A percentile compares a stretch with the other conserved stretches of the same genome.
phyloP scores from a whole-genome alignment of 2,888 invertebrate species.

The Cephus nigrinus region DNA sequence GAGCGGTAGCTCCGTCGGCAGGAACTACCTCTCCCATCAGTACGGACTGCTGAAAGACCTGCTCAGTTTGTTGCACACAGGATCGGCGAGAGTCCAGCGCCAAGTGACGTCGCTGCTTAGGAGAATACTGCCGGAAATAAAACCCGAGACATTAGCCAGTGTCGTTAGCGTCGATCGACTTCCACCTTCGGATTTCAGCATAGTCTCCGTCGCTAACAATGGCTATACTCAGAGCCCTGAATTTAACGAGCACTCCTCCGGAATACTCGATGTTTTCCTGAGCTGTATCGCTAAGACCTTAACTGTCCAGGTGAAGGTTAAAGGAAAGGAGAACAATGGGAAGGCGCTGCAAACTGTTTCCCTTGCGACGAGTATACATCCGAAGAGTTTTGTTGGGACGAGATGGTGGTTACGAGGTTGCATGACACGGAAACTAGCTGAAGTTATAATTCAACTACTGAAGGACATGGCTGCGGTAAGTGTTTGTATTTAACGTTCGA shows the following conservation, averaged over 20 bases:
- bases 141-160: slow-evolving; percentile 84
- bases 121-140: slow-evolving; percentile 89
- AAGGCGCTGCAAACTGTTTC: slow-evolving; percentile 69
- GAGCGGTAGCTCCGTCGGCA: slow-evolving; percentile 91
- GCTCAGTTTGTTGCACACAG: slow-evolving; percentile 88
- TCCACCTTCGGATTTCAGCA: slow-evolving; percentile 82
- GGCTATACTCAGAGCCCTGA: slow-evolving; percentile 61
- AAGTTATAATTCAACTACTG: slow-evolving; percentile 86
- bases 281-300: slow-evolving; percentile 92
- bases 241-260: slow-evolving; percentile 72
- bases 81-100: slow-evolving; percentile 93
- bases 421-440: slow-evolving; percentile 86
- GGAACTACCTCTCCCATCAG: slow-evolving; percentile 91
- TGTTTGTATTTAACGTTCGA: slow-evolving; percentile 28
- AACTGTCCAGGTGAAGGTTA: slow-evolving; percentile 88
- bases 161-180: slow-evolving; percentile 78
- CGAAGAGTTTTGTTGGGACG: slow-evolving; percentile 70
- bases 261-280: slow-evolving; percentile 89
- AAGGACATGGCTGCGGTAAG: slow-evolving; percentile 92
- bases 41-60: slow-evolving; percentile 86
- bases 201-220: slow-evolving; percentile 72
- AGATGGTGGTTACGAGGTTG: slow-evolving; percentile 90
- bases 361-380: slow-evolving; percentile 72
- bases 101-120: slow-evolving; percentile 90
- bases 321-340: slow-evolving; percentile 71